Evolutionary conservation across 2,797 vertebrate species (phyloP), one percentile per base, ranked within the genome.

Genomic region (Enoplosus armatus): DNA sequence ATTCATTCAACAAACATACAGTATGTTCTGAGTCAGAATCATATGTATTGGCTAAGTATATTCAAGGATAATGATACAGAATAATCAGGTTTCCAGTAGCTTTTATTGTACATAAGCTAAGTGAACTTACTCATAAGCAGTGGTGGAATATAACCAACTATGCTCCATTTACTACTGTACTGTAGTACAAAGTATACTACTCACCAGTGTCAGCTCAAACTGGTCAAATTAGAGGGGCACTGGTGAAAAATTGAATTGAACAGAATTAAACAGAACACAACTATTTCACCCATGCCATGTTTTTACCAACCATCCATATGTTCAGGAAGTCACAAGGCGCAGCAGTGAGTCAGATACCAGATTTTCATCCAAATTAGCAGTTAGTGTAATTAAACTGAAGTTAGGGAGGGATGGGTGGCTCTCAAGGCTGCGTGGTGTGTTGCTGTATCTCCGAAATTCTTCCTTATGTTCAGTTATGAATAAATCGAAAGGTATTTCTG

Each of bases 281-380:
- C 33, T 54, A 6, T 37, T 31, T 50, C 61, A n/a, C 43, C 22
- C 16, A 5, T 1, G 27, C 51, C 16, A 22, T 81, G 78, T 90
- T 89, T 89, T 80, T 66, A 80, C 56, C 66, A 85, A 54, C 20
- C 69, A 72, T 87, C 87, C 91, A 91, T 93, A 92, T 93, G 91
- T 77, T 91, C 81, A 78, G 69, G 69, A 85, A 76, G 77, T 82
- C 74, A 82, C 72, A 6, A 83, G 72, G 73, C 20, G 35, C 65
- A 39, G 73, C 77, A 74, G 55, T 50, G 70, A 89, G 53, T 79
- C 86, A 79, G 69, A 83, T 39, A 80, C 66, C 90, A 93, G 91
- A 88, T 88, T 91, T 89, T 72, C 85, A 59, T 90, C 83, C 85
- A 91, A 91, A 92, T 91, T 89, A 93, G 62, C 83, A 86, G 87